Percentiles rank a stretch among this genome's conserved stretches.
Evolutionary conservation across 2,888 invertebrate genomes (phyloP).

Genomic region (Ramazzottius varieornatus): DNA sequence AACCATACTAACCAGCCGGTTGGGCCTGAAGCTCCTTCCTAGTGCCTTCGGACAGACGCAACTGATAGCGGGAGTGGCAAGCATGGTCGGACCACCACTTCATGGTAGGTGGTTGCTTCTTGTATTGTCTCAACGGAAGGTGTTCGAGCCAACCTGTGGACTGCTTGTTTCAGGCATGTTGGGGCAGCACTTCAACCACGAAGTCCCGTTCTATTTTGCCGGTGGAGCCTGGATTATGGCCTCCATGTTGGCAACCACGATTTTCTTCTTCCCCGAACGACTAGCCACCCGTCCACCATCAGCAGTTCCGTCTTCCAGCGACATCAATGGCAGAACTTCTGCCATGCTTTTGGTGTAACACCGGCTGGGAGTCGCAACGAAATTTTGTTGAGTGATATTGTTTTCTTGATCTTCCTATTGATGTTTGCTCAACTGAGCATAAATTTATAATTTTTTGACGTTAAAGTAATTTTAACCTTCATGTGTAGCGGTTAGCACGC

Average conservation of each 20-base stretch:
- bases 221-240: not conserved
- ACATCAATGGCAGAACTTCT: too few relatives aligned
- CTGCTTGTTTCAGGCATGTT: too few relatives aligned
- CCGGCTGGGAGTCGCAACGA: too few relatives aligned
- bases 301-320: too few relatives aligned
- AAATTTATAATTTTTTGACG: too few relatives aligned
- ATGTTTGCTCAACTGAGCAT: too few relatives aligned
- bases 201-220: not conserved
- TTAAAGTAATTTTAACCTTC: too few relatives aligned
- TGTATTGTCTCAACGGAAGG: not conserved
- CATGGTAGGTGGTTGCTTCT: not conserved
- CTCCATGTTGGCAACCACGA: not conserved
- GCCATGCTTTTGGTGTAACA: too few relatives aligned
- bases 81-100: not conserved
- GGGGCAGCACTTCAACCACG: not conserved
- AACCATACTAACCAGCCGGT: not conserved
- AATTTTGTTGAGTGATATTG: too few relatives aligned
- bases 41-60: slow-evolving; percentile 2
- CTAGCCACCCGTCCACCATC: not conserved
- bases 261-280: not conserved
- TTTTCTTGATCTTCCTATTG: too few relatives aligned
- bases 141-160: too few relatives aligned
- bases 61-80: not conserved
- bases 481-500: too few relatives aligned
- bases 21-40: not conserved